Percentiles rank a stretch among this genome's conserved stretches.
These are phyloP conservation scores for Brienomyrus longianalis DNA, from an alignment of 2,113 vertebrate genomes.

Conservation along the genomic window DNA sequence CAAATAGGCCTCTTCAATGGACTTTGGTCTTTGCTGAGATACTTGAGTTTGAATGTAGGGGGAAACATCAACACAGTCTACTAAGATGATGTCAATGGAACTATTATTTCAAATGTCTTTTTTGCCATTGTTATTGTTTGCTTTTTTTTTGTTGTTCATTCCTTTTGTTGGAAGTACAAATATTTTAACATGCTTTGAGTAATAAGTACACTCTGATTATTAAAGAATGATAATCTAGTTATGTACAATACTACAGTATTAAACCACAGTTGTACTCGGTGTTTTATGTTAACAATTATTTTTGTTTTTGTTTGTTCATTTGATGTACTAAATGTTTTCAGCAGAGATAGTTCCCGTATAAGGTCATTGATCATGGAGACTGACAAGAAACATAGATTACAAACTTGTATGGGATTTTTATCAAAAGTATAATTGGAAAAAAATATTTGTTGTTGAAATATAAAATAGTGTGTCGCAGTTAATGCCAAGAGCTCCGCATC, in stretches of 20 bases:
- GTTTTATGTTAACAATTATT: conserved; percentile 28
- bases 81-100: conserved; percentile 27
- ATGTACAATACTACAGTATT: conserved; percentile 29
- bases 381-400: conserved; percentile 1
- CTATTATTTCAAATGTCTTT: conserved; percentile 37
- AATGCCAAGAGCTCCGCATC: not conserved
- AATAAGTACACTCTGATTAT: conserved; percentile 37
- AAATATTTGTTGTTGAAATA: not conserved
- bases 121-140: conserved; percentile 38
- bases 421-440: not conserved
- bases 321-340: conserved; percentile 6
- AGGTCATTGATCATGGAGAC: not conserved
- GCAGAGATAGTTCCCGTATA: not conserved
- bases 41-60: not conserved
- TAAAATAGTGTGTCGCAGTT: not conserved
- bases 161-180: conserved; percentile 54
- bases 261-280: conserved; percentile 32
- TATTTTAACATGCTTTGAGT: conserved; percentile 44
- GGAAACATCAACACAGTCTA: conserved; percentile 1
- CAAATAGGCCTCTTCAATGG: not conserved
- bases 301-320: not conserved
- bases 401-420: not conserved
- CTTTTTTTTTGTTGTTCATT: conserved; percentile 61
- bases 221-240: conserved; percentile 37
- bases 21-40: conserved; percentile 23